phyloP scores from a whole-genome alignment of 2,113 vertebrate species.

The Canis aureus region DNA sequence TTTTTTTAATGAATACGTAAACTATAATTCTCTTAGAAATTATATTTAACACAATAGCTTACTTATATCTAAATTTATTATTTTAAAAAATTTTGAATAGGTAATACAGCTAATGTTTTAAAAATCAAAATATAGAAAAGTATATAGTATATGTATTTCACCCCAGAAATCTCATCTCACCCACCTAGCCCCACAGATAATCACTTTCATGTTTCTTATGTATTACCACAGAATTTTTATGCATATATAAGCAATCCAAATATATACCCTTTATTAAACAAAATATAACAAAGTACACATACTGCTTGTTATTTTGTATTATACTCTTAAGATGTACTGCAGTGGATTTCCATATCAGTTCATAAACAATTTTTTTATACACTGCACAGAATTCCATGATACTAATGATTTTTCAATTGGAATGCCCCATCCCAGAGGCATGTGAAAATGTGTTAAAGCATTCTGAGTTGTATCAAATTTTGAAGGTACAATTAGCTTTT shows the following conservation, averaged over 20 bases:
- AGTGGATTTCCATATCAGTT: background rate
- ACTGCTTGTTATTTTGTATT: background rate
- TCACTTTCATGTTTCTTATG: constrained; percentile 2
- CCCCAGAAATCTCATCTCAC: background rate
- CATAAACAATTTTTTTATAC: background rate
- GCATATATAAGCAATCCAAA: constrained; percentile 7
- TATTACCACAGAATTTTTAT: background rate
- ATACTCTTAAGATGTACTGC: background rate
- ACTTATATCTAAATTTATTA: background rate
- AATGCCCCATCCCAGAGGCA: background rate
- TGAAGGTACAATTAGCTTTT: background rate
- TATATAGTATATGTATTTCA: background rate
- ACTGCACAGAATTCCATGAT: background rate
- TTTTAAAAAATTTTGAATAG: background rate
- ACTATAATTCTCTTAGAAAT: constrained; percentile 41
- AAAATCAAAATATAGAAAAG: constrained; percentile 27
- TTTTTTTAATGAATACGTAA: background rate
- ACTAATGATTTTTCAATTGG: background rate
- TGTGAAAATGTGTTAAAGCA: background rate
- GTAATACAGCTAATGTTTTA: background rate
- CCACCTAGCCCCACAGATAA: background rate
- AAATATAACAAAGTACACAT: background rate
- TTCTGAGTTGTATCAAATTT: background rate
- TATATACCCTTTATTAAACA: constrained; percentile 31
- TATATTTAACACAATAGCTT: background rate